Conservation (phyloP, 2,113 vertebrate species). For the Myrmecobius fasciatus region DNA sequence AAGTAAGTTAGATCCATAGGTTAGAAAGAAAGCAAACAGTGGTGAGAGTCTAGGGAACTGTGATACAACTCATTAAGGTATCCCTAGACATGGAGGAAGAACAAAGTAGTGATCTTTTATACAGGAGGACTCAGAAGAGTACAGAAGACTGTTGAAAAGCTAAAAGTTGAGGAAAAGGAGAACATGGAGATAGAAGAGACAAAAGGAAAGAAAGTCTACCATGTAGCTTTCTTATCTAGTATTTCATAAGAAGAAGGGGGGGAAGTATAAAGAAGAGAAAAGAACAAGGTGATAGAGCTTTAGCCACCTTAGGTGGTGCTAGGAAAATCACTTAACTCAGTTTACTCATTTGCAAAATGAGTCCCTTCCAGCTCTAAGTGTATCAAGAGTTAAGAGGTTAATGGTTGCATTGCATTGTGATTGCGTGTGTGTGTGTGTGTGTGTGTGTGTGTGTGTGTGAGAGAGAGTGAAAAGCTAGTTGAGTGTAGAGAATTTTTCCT, state of each 20-base stretch:
- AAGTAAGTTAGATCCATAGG: neutral
- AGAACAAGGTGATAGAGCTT: neutral
- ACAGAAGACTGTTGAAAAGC: neutral
- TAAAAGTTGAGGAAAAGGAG: neutral
- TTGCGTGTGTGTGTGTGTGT: neutral
- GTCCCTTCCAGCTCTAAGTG: neutral
- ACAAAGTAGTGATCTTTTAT: neutral
- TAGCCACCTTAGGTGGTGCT: neutral
- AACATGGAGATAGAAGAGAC: neutral
- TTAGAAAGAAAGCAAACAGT: neutral
- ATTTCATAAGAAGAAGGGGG: neutral
- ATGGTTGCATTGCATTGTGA: neutral
- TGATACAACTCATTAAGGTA: neutral
- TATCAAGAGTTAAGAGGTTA: neutral
- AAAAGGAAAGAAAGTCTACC: neutral
- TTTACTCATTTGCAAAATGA: neutral
- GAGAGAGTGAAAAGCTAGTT: neutral
- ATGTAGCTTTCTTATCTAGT: neutral
- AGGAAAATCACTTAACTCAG: neutral
- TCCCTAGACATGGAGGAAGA: neutral
- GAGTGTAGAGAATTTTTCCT: neutral
- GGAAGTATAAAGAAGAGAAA: neutral
- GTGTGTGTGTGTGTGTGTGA: neutral
- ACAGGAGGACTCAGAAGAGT: neutral
- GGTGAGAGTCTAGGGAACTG: neutral